Evolutionary conservation across 2,797 vertebrate species (phyloP).

Genomic region (Typhlichthys eigenmanni): DNA sequence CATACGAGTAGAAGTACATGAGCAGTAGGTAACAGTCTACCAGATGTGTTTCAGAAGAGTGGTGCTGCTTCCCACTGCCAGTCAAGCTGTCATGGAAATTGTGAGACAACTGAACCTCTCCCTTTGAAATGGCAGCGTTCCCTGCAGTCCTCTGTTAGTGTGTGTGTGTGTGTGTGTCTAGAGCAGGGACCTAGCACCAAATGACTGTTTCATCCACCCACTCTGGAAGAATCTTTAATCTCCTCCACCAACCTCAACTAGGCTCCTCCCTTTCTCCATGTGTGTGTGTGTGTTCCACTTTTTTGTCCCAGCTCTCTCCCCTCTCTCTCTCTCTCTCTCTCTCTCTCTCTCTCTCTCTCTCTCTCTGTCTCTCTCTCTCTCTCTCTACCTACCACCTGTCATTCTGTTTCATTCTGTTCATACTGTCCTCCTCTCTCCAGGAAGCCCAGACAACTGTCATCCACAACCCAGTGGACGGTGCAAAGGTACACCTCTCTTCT

Average conservation of each 20-base stretch:
- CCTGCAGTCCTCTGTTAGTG: slow-evolving; percentile 4
- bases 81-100: too few relatives aligned
- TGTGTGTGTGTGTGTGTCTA: slow-evolving; percentile 2
- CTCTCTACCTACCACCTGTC: not conserved
- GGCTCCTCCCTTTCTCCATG: slow-evolving; percentile 47
- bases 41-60: too few relatives aligned
- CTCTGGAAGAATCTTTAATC: slow-evolving; percentile 45
- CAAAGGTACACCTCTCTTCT: slow-evolving; percentile 84
- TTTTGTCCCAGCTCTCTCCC: slow-evolving; percentile 12
- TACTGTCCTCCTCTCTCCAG: slow-evolving; percentile 58
- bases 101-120: too few relatives aligned
- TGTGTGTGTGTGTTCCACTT: not conserved
- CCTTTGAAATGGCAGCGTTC: not conserved
- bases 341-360: slow-evolving; percentile 38
- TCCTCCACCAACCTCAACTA: slow-evolving; percentile 57
- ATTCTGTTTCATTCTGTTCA: slow-evolving; percentile 33
- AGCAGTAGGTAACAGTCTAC: too few relatives aligned
- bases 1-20: too few relatives aligned
- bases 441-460: slow-evolving; percentile 98
- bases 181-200: slow-evolving; percentile 41
- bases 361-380: slow-evolving; percentile 33
- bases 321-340: slow-evolving; percentile 26
- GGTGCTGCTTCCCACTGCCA: too few relatives aligned
- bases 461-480: slow-evolving; percentile 94
- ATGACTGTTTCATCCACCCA: slow-evolving; percentile 59